A percentile compares a stretch with the other conserved stretches of the same genome.
These are phyloP conservation scores for Habropoda laboriosa DNA, from an alignment of 1,140 invertebrate genomes.

Conservation along the genomic window DNA sequence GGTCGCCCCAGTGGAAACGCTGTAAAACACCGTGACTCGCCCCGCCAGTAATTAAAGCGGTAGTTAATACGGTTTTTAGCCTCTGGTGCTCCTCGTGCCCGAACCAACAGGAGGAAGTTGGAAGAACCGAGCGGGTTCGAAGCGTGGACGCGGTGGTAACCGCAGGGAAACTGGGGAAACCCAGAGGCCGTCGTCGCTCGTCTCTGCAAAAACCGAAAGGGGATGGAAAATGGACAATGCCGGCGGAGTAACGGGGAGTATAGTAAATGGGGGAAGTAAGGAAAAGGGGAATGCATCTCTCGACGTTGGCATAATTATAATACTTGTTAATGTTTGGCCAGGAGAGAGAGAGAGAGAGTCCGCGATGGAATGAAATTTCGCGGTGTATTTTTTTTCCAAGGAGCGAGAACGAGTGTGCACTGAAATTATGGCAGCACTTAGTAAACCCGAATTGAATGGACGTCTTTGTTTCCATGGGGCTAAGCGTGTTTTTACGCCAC, in stretches of 20 bases:
- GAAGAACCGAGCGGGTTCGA: too few relatives aligned
- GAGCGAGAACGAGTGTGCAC: too few relatives aligned
- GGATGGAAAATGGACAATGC: neutral
- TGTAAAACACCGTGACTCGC: conserved; percentile 53
- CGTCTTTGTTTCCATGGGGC: neutral
- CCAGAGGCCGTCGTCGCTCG: neutral
- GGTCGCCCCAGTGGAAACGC: neutral
- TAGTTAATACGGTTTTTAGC: conserved; percentile 62
- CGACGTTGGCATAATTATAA: conserved; percentile 9
- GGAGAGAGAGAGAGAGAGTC: too few relatives aligned
- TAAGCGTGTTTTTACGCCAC: neutral
- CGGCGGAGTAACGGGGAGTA: too few relatives aligned
- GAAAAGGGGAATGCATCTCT: conserved; percentile 8
- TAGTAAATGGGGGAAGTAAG: neutral
- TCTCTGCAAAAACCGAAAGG: neutral
- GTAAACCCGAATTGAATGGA: conserved; percentile 14
- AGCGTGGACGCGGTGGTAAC: neutral
- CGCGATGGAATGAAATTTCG: conserved; percentile 2
- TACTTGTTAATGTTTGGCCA: conserved; percentile 26
- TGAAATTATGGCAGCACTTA: conserved; percentile 9
- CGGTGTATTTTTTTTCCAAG: neutral
- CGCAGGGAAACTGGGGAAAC: neutral
- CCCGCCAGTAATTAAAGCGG: conserved; percentile 56
- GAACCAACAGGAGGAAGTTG: neutral
- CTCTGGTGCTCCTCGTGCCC: neutral